A percentile compares a stretch with the other conserved stretches of the same genome.
These are phyloP conservation scores for Luperina testacea DNA, from an alignment of 2,888 invertebrate genomes.

Conservation along the genomic window DNA sequence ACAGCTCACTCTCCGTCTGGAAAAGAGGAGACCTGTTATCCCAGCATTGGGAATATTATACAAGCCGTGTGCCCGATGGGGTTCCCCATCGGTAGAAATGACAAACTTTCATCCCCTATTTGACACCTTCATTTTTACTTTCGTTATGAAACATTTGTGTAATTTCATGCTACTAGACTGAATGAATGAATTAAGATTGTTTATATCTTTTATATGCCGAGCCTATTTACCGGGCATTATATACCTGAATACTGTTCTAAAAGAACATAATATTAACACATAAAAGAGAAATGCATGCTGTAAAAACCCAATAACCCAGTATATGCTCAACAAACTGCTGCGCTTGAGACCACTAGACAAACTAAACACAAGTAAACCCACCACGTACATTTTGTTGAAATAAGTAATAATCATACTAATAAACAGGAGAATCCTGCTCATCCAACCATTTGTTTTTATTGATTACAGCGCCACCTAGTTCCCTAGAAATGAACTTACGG, in stretches of 20 bases:
- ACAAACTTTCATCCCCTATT: not conserved
- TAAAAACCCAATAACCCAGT: not conserved
- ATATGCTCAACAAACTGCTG: not conserved
- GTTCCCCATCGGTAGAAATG: not conserved
- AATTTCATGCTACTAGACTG: too few species aligned
- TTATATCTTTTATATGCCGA: too few species aligned
- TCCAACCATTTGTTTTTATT: conserved; percentile 9
- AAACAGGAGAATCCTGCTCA: not conserved
- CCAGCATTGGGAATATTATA: too few species aligned
- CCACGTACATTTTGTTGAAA: not conserved
- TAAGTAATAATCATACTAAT: not conserved
- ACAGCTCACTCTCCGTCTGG: too few species aligned
- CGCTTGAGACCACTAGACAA: not conserved
- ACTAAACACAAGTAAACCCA: not conserved
- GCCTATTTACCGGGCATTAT: not conserved
- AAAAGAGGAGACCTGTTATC: too few species aligned
- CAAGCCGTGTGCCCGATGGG: not conserved
- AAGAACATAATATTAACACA: too few species aligned
- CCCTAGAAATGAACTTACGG: conserved; percentile 53
- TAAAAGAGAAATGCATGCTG: not conserved
- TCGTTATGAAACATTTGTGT: too few species aligned
- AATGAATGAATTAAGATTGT: too few species aligned
- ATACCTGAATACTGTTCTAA: too few species aligned
- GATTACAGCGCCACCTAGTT: conserved; percentile 35
- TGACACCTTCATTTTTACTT: not conserved